Evolutionary conservation across 2,113 vertebrate genomes (phyloP), one percentile per base, ranked within the genome.

Genomic region (Penelope pileata): DNA sequence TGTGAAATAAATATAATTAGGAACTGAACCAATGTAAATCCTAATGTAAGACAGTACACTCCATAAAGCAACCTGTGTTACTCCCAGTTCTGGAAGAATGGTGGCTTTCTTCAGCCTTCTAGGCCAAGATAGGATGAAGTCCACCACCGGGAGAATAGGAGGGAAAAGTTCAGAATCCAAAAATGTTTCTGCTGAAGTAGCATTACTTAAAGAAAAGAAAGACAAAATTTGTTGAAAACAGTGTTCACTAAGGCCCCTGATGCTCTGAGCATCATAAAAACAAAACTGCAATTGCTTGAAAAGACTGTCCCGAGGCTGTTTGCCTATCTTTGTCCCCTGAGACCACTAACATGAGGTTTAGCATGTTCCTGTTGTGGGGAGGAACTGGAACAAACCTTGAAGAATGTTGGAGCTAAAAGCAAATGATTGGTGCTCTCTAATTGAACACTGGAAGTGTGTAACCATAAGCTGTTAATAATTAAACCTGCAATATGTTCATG

Each of bases 1-100:
- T 73, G 45, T 89, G 54, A 91, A 90, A 88, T 90, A 90, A 77
- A 83, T 90, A 66, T 70, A 84, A 83, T 88, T 89, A 78, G 67
- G 59, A 38, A 74, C 47, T 54, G 74, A 90, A 59, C 82, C 92
- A 82, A 86, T 83, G 85, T 82, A 84, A 91, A 84, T 75, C 38
- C 54, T 90, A 76, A 81, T 90, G 47, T 48, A 93, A 94, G 67
- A 80, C 70, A 80, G 58, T 53, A 81, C 72, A 70, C 15, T 19
- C n/a, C 32, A 23, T 81, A 72, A 81, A 80, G 19, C 62, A 94
- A 83, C 63, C 32, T 93, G 6, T 58, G n/a, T 77, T 91, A 72
- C 51, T 93, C 75, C 82, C 75, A 60, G 47, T 91, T 88, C 45
- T 76, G 23, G 45, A 59, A 64, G 21, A 86, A 27, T 43, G 72